phyloP scores from a whole-genome alignment of 2,797 vertebrate genomes.

The Trematomus bernacchii region DNA sequence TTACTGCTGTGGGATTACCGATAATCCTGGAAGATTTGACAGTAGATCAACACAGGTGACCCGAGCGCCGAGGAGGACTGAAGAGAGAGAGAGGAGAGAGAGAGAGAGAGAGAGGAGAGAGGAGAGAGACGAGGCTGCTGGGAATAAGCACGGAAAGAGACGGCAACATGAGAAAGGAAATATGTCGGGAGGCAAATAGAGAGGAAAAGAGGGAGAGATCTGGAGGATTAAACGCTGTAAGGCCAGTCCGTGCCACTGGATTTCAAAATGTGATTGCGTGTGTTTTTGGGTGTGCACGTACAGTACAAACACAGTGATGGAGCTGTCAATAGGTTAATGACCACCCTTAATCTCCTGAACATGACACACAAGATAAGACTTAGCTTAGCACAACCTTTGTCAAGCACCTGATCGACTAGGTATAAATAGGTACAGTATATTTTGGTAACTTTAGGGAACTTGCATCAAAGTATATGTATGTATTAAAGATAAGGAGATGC shows the following conservation, averaged over 20 bases:
- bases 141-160: constrained; percentile 25
- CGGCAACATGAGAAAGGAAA: constrained; percentile 18
- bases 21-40: constrained; percentile 87
- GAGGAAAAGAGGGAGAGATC: constrained; percentile 22
- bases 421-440: too few species aligned
- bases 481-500: background rate
- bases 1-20: constrained; percentile 81
- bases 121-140: background rate
- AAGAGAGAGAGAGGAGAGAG: background rate
- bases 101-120: constrained; percentile 9
- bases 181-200: constrained; percentile 34
- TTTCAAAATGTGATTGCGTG: constrained; percentile 14
- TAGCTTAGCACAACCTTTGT: constrained; percentile 19
- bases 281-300: constrained; percentile 1
- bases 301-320: constrained; percentile 32
- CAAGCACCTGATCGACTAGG: constrained; percentile 33
- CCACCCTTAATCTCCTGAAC: constrained; percentile 42
- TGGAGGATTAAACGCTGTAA: constrained; percentile 35
- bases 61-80: constrained; percentile 49
- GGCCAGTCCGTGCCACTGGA: constrained; percentile 15
- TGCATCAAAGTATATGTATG: background rate
- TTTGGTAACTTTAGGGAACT: too few species aligned
- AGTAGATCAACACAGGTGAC: constrained; percentile 85
- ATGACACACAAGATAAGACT: constrained; percentile 45
- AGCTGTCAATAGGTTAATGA: constrained; percentile 41